Evolutionary conservation across 2,113 vertebrate genomes (phyloP), one percentile per base, ranked within the genome.

Genomic region (Hepsetus odoe): DNA sequence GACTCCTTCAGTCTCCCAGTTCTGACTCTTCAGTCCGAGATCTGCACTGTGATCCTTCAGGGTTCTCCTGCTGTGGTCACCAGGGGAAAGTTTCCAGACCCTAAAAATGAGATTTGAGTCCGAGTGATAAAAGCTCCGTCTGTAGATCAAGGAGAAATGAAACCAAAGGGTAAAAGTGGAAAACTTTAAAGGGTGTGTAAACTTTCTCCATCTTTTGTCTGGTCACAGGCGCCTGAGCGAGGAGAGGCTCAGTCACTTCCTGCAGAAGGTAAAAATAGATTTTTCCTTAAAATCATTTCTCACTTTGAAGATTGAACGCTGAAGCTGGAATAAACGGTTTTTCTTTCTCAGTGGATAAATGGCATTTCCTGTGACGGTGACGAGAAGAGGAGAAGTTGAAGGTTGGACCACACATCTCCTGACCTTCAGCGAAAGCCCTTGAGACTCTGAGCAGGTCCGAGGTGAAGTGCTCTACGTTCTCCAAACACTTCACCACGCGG

Each of bases 241-340:
- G 74, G 78, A 53, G 86, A 80, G 16, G 81, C 90, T 68, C 86
- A 85, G 55, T 74, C 89, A 13, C 69, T 90, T 74, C 81, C 89
- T 80, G 24, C 86, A 82, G 93, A 95, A 86, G 95, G 97, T 98
- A 93, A 22, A 42, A 0, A 5, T 71, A 24, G 32, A 1, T 58
- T 49, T 70, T 2, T 71, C 32, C 9, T 20, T 49, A 0, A 49
- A 1, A 5, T 16, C 2, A 26, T 67, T 44, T 44, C 3, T 18
- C 30, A 51, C 8, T 32, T 49, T 0, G n/a, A n/a, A n/a, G n/a
- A n/a, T n/a, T n/a, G n/a, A n/a, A n/a, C n/a, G n/a, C n/a, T n/a
- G n/a, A n/a, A n/a, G n/a, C n/a, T n/a, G n/a, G n/a, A n/a, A n/a
- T n/a, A n/a, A n/a, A n/a, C 2, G 5, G 13, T 35, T 8, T 59